Conservation (phyloP, 2,113 vertebrate species). For the Cephalopholis sonnerati region DNA sequence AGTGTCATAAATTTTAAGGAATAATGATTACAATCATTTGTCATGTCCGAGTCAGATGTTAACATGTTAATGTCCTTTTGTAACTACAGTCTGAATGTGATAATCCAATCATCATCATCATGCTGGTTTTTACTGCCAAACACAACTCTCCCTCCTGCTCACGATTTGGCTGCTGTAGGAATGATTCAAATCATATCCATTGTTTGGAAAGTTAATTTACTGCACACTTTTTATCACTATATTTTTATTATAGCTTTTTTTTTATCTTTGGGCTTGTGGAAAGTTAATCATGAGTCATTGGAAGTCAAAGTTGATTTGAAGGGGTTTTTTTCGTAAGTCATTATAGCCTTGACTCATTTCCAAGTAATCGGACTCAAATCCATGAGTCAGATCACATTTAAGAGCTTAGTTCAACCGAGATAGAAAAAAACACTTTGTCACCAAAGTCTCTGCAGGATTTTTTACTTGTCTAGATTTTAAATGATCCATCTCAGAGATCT, state of each 20-base stretch:
- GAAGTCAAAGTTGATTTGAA: neutral
- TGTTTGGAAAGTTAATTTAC: neutral
- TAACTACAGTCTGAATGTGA: neutral
- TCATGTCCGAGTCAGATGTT: neutral
- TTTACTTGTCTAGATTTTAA: no score
- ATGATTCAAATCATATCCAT: neutral
- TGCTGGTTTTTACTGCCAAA: neutral
- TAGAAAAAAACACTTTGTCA: neutral
- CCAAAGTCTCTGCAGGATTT: no score
- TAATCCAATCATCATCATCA: neutral
- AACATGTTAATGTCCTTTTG: neutral
- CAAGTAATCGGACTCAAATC: neutral
- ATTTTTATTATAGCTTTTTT: neutral
- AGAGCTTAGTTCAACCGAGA: neutral
- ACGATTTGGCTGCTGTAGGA: neutral
- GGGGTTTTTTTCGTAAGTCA: neutral
- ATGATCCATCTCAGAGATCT: no score
- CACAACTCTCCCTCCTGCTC: neutral
- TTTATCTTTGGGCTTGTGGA: neutral
- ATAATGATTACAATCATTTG: neutral
- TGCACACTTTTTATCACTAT: neutral
- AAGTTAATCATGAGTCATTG: neutral
- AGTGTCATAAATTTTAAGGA: neutral
- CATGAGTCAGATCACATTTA: neutral
- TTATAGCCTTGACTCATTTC: neutral